Evolutionary conservation across 2,113 vertebrate genomes (phyloP).

Genomic region (Struthidea cinerea): DNA sequence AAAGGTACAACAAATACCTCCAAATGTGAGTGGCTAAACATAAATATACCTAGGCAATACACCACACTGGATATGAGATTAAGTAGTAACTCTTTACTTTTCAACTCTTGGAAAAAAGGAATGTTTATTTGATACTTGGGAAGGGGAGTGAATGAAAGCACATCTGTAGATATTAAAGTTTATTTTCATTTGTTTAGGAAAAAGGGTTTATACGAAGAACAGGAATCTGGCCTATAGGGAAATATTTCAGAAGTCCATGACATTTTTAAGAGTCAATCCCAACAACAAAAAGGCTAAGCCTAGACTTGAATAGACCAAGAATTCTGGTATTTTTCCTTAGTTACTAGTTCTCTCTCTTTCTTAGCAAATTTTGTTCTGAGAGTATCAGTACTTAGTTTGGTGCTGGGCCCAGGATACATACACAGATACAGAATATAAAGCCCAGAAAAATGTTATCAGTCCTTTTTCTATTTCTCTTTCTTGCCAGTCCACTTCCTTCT

Average conservation of each 20-base stretch:
- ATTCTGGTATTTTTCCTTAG: background rate
- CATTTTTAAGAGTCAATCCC: background rate
- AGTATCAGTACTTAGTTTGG: background rate
- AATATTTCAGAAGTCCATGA: background rate
- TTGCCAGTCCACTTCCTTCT: background rate
- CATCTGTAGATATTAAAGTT: background rate
- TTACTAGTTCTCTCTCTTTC: background rate
- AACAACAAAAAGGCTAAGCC: background rate
- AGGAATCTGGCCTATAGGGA: background rate
- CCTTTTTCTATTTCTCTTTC: background rate
- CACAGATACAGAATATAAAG: background rate
- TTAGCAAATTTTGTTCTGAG: background rate
- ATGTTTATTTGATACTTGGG: background rate
- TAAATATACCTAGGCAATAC: background rate
- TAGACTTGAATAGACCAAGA: background rate
- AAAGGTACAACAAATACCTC: background rate
- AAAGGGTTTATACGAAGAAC: background rate
- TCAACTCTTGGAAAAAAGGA: background rate
- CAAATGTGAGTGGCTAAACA: background rate
- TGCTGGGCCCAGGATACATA: background rate
- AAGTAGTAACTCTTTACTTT: background rate
- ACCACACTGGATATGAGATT: background rate
- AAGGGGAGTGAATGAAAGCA: background rate
- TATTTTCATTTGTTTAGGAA: background rate
- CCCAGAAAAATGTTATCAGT: background rate